Base-by-base conservation (phyloP, 2,888 invertebrate genomes). In the Clepsis dumicolana region DNA sequence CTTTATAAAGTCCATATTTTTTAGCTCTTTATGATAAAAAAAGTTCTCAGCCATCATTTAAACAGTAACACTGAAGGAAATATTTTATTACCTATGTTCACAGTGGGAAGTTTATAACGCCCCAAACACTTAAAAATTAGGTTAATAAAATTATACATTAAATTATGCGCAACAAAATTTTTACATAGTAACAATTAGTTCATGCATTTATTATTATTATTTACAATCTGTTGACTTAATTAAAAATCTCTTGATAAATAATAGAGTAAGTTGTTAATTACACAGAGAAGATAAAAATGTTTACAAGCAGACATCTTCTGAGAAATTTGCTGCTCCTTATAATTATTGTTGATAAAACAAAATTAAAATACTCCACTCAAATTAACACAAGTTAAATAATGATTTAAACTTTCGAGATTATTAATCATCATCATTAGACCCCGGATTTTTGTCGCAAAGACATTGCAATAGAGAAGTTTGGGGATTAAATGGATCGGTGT, bases 221-320 rank as follows among this genome's bases (percentile, higher is more conserved):
- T 16, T 25, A 56, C 35, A 32, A 56, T 4, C 18, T 65, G 16
- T 65, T 18, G 25, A 59, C 35, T 65, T 65, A 50, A 50, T 48
- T 25, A 10, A 25, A 12, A 65, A 59, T 41, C 52, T 21, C 12
- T 4, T 48, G 14, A 50, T 62, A 61, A 61, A 54, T 67, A 38
- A 38, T 21, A 38, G n/a, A 56, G 50, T 41, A 24, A 35, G 3
- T 27, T 4, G 10, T 25, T 16, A 48, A 27, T 48, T 38, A 24
- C 29, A 29, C 41, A 56, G 50, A 56, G 18, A 41, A 24, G 5
- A 14, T 25, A 24, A 24, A 0, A 35, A 35, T 56, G 67, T 62
- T 57, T 62, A 62, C 24, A 29, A 32, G 53, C 56, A 56, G n/a
- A 53, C 3, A 32, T 24, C n/a, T 62, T 67, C 57, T 16, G 12